Conservation (phyloP, 2,797 vertebrate genomes). For the Scolopax bukidnonensis region DNA sequence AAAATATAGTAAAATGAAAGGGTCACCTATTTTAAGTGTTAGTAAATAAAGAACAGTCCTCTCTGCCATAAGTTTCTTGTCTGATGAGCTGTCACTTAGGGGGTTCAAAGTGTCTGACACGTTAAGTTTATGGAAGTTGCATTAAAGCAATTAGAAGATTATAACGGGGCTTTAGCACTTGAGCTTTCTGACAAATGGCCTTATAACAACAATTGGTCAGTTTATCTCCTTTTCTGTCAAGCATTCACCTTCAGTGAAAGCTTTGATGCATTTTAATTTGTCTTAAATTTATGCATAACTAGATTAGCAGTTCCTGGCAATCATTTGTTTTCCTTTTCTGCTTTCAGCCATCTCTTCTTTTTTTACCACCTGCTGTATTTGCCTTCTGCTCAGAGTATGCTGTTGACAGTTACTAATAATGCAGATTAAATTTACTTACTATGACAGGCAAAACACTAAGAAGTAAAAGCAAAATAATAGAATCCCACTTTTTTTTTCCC, state of each 20-base stretch:
- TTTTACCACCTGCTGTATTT: constrained; percentile 78
- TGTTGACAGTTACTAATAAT: constrained; percentile 81
- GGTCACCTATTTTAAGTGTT: background rate
- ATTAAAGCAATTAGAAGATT: constrained; percentile 45
- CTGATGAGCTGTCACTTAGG: background rate
- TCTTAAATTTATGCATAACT: constrained; percentile 76
- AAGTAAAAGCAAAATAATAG: constrained; percentile 66
- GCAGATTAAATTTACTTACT: constrained; percentile 76
- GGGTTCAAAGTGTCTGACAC: constrained; percentile 13
- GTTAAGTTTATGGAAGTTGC: background rate
- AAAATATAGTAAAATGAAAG: background rate
- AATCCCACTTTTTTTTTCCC: constrained; percentile 42
- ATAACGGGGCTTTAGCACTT: constrained; percentile 21
- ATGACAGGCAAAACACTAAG: constrained; percentile 73
- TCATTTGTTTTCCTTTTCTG: constrained; percentile 74
- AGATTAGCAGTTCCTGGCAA: constrained; percentile 71
- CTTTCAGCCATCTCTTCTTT: constrained; percentile 68
- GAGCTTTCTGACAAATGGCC: constrained; percentile 53
- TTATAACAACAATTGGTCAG: constrained; percentile 63
- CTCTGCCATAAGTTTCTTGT: background rate
- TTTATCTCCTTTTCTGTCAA: constrained; percentile 72
- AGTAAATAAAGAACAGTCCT: background rate
- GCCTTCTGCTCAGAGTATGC: constrained; percentile 74
- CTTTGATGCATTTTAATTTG: constrained; percentile 70
- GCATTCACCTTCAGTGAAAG: constrained; percentile 67